These are phyloP conservation scores for Riparia riparia DNA, from an alignment of 2,113 vertebrate species.

Conservation along the genomic window DNA sequence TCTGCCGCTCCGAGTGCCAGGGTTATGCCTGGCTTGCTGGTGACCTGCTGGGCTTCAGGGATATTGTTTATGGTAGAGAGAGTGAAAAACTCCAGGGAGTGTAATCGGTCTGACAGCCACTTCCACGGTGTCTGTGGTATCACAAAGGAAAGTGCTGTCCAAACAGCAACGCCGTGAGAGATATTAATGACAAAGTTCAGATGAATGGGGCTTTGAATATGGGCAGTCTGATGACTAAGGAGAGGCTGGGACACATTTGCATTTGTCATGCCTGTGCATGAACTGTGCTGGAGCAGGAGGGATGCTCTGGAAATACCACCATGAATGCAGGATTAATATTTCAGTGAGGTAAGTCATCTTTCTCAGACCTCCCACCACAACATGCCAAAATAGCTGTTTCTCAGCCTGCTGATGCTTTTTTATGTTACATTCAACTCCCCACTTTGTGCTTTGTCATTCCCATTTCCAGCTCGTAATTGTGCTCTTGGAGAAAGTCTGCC, in stretches of 20 bases:
- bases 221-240: conserved; percentile 10
- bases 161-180: neutral
- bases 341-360: neutral
- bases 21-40: neutral
- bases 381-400: neutral
- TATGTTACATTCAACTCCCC: neutral
- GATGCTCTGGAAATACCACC: neutral
- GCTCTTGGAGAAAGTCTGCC: neutral
- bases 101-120: conserved; percentile 45
- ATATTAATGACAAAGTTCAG: neutral
- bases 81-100: neutral
- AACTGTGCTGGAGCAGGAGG: neutral
- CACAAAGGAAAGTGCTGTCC: conserved; percentile 50
- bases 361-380: neutral
- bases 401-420: neutral
- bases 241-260: neutral
- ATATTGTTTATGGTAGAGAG: neutral
- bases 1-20: neutral
- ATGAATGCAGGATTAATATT: neutral
- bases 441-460: neutral
- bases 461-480: neutral
- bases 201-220: neutral
- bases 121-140: conserved; percentile 8
- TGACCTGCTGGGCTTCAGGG: conserved; percentile 17
- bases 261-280: neutral